Conservation (phyloP, 2,888 invertebrate species). For the Pseudoips prasinana region DNA sequence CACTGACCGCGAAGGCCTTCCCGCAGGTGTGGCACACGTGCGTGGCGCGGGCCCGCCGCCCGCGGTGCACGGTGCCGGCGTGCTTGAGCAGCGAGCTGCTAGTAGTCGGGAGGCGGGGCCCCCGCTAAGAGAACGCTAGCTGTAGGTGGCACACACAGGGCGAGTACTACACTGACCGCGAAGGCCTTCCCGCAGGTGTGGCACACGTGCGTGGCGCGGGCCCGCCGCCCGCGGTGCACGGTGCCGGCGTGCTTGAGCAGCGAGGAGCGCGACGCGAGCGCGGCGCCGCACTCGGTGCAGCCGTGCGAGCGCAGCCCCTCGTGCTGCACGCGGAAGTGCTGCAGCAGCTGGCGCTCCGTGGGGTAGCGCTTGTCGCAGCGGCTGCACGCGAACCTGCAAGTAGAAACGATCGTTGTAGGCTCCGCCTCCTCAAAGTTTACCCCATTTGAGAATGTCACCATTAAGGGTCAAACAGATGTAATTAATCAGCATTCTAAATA, state of each 20-base stretch:
- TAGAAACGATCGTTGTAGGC: too few relatives aligned
- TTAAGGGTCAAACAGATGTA: too few relatives aligned
- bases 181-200: conserved; percentile 67
- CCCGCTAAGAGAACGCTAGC: too few relatives aligned
- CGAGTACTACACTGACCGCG: too few relatives aligned
- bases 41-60: too few relatives aligned
- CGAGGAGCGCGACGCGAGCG: conserved; percentile 53
- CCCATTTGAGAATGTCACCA: too few relatives aligned
- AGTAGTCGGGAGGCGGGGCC: too few relatives aligned
- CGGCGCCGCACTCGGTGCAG: conserved; percentile 65
- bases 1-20: too few relatives aligned
- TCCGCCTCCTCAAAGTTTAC: too few relatives aligned
- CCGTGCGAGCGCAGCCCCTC: conserved; percentile 59
- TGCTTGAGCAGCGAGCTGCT: too few relatives aligned
- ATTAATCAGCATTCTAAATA: too few relatives aligned
- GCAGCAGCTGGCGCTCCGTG: conserved; percentile 24
- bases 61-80: too few relatives aligned
- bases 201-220: conserved; percentile 56
- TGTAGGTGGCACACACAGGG: conserved; percentile 12
- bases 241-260: conserved; percentile 53
- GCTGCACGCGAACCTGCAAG: conserved; percentile 51
- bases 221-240: conserved; percentile 48
- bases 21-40: neutral
- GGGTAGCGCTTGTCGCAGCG: conserved; percentile 56
- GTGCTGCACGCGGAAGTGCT: conserved; percentile 59